These are phyloP conservation scores for Lontra canadensis DNA, from an alignment of 2,113 vertebrate species.

Conservation along the genomic window DNA sequence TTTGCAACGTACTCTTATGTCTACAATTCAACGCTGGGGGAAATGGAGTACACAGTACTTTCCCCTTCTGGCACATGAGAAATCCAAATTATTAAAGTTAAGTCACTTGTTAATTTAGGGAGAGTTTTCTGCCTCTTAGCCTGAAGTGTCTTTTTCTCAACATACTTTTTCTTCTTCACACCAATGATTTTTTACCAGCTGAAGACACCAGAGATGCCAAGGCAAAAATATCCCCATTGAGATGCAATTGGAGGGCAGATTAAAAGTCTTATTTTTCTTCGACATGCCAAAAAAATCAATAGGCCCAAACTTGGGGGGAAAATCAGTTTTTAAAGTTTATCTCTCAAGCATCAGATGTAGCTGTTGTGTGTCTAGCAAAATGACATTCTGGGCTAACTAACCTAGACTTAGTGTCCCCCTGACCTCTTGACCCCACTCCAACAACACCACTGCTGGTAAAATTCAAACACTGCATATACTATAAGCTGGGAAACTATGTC, in stretches of 20 bases:
- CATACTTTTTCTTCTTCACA: background rate
- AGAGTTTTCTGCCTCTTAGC: background rate
- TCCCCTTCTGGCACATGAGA: background rate
- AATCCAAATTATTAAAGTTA: background rate
- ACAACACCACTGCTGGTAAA: constrained; percentile 52
- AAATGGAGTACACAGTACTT: background rate
- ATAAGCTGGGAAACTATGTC: background rate
- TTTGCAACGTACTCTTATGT: background rate
- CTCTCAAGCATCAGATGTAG: background rate
- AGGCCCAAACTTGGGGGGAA: background rate
- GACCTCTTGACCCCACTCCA: no score
- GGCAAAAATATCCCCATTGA: background rate
- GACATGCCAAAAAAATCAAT: background rate
- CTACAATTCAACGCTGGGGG: background rate
- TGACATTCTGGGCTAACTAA: background rate
- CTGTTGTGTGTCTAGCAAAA: background rate
- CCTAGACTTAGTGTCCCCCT: background rate
- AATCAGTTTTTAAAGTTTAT: background rate
- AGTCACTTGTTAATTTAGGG: background rate
- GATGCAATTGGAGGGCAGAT: background rate
- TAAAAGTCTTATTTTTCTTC: background rate
- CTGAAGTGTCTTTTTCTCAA: background rate
- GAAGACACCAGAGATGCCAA: background rate
- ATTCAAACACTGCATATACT: background rate
- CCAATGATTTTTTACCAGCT: background rate